Percentiles rank a stretch among this genome's conserved stretches.
Evolutionary conservation across 2,888 invertebrate species (phyloP).

Genomic region (Slavum lentiscoides): DNA sequence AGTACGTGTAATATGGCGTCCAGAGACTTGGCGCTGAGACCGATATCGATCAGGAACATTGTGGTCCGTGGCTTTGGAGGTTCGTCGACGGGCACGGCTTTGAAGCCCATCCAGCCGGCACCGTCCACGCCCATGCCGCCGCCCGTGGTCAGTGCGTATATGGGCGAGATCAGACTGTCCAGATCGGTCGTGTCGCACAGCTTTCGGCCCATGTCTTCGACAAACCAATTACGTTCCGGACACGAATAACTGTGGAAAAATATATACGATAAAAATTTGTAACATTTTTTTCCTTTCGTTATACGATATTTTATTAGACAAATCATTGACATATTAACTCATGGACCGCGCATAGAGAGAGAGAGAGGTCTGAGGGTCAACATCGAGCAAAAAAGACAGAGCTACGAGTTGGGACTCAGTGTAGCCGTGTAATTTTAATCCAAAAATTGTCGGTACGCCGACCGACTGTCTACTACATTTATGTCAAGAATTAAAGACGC

Average conservation of each 20-base stretch:
- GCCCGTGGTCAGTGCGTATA: conserved; percentile 18
- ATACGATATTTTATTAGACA: too few species aligned
- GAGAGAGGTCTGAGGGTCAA: too few species aligned
- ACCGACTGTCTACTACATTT: too few species aligned
- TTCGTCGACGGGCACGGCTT: conserved; percentile 21
- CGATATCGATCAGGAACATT: conserved; percentile 24
- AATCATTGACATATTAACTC: too few species aligned
- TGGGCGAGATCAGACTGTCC: conserved; percentile 38
- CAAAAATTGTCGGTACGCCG: too few species aligned
- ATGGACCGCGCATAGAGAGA: too few species aligned
- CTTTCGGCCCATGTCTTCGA: conserved; percentile 13
- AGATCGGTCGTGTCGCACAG: conserved; percentile 1
- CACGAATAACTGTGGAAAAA: not conserved
- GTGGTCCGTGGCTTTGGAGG: conserved; percentile 13
- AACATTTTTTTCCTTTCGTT: too few species aligned
- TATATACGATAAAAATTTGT: not conserved
- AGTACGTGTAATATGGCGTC: conserved; percentile 41
- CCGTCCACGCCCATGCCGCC: not conserved
- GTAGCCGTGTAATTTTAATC: too few species aligned
- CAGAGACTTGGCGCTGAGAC: conserved; percentile 11
- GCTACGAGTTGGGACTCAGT: too few species aligned
- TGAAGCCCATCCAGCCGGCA: conserved; percentile 33
- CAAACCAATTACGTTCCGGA: not conserved
- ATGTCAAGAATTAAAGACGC: too few species aligned
- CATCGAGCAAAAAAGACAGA: too few species aligned